Percentiles rank a stretch among this genome's conserved stretches.
Conservation (phyloP, 1,140 invertebrate species). For the Papilio machaon region DNA sequence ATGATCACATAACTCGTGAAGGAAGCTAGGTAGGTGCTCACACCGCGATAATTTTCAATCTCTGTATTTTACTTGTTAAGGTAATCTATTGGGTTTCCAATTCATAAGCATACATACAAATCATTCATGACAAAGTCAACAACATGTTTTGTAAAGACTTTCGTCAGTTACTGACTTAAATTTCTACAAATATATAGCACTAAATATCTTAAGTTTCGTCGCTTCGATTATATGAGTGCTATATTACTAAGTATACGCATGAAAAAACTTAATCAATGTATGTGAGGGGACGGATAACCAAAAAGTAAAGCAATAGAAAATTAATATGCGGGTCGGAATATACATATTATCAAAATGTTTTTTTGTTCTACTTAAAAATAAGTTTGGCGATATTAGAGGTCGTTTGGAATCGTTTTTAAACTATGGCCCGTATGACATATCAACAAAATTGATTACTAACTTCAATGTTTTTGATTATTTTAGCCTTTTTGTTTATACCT, state of each 20-base stretch:
- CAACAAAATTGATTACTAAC: not conserved
- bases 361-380: constrained; percentile 4
- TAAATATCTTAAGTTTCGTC: not conserved
- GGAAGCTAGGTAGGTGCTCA: not conserved
- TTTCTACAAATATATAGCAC: too few relatives aligned
- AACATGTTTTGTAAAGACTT: too few relatives aligned
- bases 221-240: not conserved
- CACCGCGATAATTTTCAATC: not conserved
- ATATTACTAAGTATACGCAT: not conserved
- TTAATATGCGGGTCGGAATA: not conserved
- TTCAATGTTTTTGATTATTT: not conserved
- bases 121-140: too few relatives aligned
- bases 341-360: not conserved
- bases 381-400: not conserved
- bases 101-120: too few relatives aligned
- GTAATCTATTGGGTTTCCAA: too few relatives aligned
- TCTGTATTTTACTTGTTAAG: not conserved
- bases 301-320: not conserved
- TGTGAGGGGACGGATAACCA: not conserved
- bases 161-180: too few relatives aligned
- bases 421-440: not conserved
- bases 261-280: not conserved
- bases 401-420: not conserved
- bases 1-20: constrained; percentile 1
- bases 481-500: not conserved